A percentile compares a stretch with the other conserved stretches of the same genome.
phyloP scores from a whole-genome alignment of 2,113 vertebrate genomes.

The Ptyas mucosa region DNA sequence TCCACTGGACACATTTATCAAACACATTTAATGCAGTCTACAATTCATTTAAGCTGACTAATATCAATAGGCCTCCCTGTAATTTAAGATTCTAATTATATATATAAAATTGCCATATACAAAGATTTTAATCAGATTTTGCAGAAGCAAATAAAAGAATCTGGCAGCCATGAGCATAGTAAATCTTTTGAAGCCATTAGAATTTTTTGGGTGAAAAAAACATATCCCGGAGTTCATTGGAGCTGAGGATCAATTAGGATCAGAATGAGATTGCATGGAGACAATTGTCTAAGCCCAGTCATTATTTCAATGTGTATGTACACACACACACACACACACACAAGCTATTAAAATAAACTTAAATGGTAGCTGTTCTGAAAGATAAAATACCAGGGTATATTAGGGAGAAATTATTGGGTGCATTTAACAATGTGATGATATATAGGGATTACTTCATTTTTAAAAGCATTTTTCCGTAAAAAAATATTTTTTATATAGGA shows the following conservation, averaged over 20 bases:
- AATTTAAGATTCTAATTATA: background rate
- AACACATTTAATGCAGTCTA: background rate
- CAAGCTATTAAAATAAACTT: background rate
- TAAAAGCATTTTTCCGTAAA: slow-evolving; percentile 57
- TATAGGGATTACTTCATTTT: slow-evolving; percentile 49
- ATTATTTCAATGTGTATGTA: slow-evolving; percentile 1
- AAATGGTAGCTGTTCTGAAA: slow-evolving; percentile 39
- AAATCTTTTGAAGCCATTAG: slow-evolving; percentile 11
- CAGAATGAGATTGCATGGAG: slow-evolving; percentile 11
- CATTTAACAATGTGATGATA: slow-evolving; percentile 54
- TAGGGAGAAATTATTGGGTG: slow-evolving; percentile 36
- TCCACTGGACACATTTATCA: slow-evolving; percentile 23
- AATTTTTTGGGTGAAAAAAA: slow-evolving; percentile 6
- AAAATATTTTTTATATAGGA: slow-evolving; percentile 46
- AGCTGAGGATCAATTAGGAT: background rate
- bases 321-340: background rate
- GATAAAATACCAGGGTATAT: background rate
- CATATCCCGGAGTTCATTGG: slow-evolving; percentile 25
- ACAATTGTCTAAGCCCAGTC: slow-evolving; percentile 25
- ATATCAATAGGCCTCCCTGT: background rate
- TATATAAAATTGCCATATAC: slow-evolving; percentile 18
- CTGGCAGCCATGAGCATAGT: background rate
- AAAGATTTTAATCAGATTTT: background rate
- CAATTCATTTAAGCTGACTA: background rate
- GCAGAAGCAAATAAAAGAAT: slow-evolving; percentile 1